A percentile compares a stretch with the other conserved stretches of the same genome.
Evolutionary conservation across 2,797 vertebrate genomes (phyloP).

Genomic region (Ambastaia sidthimunki): DNA sequence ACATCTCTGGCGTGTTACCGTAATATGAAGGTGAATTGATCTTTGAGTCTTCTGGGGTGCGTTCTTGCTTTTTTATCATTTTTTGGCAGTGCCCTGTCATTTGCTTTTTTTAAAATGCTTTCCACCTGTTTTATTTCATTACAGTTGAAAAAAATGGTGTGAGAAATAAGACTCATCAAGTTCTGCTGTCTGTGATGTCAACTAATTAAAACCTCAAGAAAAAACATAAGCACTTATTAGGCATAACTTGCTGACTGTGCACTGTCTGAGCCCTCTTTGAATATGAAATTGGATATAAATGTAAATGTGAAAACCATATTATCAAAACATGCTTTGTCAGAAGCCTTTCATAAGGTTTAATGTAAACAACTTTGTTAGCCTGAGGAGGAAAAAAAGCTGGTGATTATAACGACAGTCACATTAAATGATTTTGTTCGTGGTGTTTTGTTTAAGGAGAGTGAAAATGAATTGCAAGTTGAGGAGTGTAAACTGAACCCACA

Average conservation of each 20-base stretch:
- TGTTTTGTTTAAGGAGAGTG: conserved; percentile 41
- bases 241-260: conserved; percentile 9
- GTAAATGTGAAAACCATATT: conserved; percentile 30
- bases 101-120: neutral
- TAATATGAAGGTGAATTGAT: conserved; percentile 40
- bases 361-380: conserved; percentile 35
- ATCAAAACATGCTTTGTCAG: conserved; percentile 12
- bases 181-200: neutral
- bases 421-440: neutral
- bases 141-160: neutral
- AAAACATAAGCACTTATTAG: conserved; percentile 4
- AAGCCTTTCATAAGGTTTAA: neutral
- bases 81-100: neutral
- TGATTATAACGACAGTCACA: neutral
- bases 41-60: conserved; percentile 21
- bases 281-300: conserved; percentile 34
- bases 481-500: conserved; percentile 40
- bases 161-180: conserved; percentile 1
- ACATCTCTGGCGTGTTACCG: conserved; percentile 33
- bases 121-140: neutral
- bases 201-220: neutral
- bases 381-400: neutral
- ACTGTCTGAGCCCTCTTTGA: neutral
- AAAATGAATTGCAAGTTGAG: conserved; percentile 34
- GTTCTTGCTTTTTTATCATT: neutral